Conservation (phyloP, 2,113 vertebrate genomes). For the Thalassoma bifasciatum region DNA sequence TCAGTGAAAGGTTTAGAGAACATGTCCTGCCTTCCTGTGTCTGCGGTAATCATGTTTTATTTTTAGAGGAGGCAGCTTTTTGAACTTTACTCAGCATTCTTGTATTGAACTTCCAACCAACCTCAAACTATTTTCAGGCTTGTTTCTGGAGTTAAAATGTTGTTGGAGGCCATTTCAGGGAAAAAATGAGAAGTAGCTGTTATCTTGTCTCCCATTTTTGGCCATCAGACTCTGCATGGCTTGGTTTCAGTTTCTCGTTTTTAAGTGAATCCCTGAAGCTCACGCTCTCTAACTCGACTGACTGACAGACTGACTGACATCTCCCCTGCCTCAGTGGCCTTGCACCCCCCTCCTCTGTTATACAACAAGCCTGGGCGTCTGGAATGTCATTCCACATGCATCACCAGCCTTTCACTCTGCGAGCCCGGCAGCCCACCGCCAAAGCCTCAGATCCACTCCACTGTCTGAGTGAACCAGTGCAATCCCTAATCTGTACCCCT, state of each 20-base stretch:
- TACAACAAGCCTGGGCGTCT: constrained; percentile 76
- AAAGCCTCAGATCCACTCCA: constrained; percentile 47
- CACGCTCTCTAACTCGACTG: constrained; percentile 3
- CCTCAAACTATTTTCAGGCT: too few relatives aligned
- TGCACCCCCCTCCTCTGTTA: constrained; percentile 76
- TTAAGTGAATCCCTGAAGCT: constrained; percentile 28
- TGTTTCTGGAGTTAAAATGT: too few relatives aligned
- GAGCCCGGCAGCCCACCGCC: constrained; percentile 37
- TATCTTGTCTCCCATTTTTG: background rate
- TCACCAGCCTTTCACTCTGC: constrained; percentile 63
- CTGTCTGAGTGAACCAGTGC: constrained; percentile 46
- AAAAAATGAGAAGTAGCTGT: too few relatives aligned
- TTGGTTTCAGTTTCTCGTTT: constrained; percentile 26
- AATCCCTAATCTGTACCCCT: constrained; percentile 47
- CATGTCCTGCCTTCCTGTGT: too few relatives aligned
- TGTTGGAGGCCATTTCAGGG: too few relatives aligned
- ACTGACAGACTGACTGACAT: constrained; percentile 44
- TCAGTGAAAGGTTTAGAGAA: background rate
- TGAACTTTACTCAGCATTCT: too few relatives aligned
- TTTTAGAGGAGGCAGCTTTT: background rate
- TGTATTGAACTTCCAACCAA: background rate
- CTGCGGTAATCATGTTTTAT: background rate
- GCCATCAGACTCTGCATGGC: background rate
- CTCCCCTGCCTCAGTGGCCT: constrained; percentile 76
- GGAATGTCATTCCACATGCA: constrained; percentile 85